phyloP scores from a whole-genome alignment of 2,113 vertebrate species.

The Chaetura pelagica region DNA sequence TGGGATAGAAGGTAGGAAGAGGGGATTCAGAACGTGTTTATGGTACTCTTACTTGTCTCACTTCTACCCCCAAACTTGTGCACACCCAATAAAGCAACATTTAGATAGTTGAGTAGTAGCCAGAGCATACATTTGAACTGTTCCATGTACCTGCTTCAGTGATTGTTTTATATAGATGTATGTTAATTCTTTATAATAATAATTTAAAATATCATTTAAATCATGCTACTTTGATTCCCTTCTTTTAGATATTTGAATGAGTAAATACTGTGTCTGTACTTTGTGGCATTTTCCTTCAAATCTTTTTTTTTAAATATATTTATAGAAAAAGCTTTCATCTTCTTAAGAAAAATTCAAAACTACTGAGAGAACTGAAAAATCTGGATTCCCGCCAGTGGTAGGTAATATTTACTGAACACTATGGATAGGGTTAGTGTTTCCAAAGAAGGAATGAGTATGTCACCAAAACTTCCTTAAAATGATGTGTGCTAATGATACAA shows the following conservation, averaged over 20 bases:
- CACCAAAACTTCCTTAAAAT: background rate
- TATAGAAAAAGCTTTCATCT: slow-evolving; percentile 95
- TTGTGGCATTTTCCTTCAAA: background rate
- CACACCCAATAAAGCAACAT: accelerated
- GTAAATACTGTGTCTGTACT: background rate
- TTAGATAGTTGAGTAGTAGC: background rate
- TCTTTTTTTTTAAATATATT: background rate
- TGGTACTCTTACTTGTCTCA: background rate
- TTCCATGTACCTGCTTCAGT: too few relatives aligned
- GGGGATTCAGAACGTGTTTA: background rate
- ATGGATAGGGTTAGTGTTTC: accelerated
- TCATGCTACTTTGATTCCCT: background rate
- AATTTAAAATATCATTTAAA: background rate
- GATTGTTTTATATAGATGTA: background rate
- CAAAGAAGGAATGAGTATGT: background rate
- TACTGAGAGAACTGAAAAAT: slow-evolving; percentile 96
- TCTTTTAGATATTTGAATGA: background rate
- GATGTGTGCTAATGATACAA: background rate
- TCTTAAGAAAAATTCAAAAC: slow-evolving; percentile 98
- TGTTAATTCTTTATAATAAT: background rate
- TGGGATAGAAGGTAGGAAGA: slow-evolving; percentile 93
- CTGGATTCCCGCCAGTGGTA: slow-evolving; percentile 98
- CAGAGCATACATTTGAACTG: background rate
- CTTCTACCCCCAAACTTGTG: accelerated
- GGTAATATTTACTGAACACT: background rate